These are phyloP conservation scores for Drosophila merina DNA, from an alignment of 2,888 invertebrate species.

Conservation along the genomic window DNA sequence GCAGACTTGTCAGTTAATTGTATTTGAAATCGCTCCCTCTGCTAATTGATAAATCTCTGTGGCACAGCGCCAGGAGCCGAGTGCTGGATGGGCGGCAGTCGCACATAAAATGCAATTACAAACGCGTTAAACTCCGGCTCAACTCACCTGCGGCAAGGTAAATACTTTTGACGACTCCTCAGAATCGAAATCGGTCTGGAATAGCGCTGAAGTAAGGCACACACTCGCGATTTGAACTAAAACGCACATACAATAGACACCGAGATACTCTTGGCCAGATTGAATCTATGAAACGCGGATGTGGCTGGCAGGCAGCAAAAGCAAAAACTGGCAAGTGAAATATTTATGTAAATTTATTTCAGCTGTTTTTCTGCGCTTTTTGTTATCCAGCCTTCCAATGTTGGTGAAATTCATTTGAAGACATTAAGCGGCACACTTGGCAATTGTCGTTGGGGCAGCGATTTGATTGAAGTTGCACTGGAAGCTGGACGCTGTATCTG, in stretches of 20 bases:
- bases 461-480: slow-evolving; percentile 71
- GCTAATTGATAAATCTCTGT: slow-evolving; percentile 67
- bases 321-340: slow-evolving; percentile 72
- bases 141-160: slow-evolving; percentile 37
- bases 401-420: slow-evolving; percentile 68
- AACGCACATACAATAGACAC: slow-evolving; percentile 29
- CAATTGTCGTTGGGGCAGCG: slow-evolving; percentile 74
- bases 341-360: slow-evolving; percentile 79
- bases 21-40: slow-evolving; percentile 66
- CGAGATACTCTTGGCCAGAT: slow-evolving; percentile 51
- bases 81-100: slow-evolving; percentile 44
- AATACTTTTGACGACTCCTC: slow-evolving; percentile 24
- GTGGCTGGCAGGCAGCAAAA: slow-evolving; percentile 56
- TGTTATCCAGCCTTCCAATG: slow-evolving; percentile 25
- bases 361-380: slow-evolving; percentile 53
- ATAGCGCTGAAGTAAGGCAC: slow-evolving; percentile 34
- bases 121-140: slow-evolving; percentile 45
- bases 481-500: slow-evolving; percentile 26
- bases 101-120: slow-evolving; percentile 73
- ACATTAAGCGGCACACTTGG: slow-evolving; percentile 79
- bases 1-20: slow-evolving; percentile 66
- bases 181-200: slow-evolving; percentile 25
- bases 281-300: slow-evolving; percentile 69
- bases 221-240: slow-evolving; percentile 20
- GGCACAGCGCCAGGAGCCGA: slow-evolving; percentile 23